A percentile compares a stretch with the other conserved stretches of the same genome.
phyloP scores from a whole-genome alignment of 2,113 vertebrate species.

The Nothoprocta pentlandii region DNA sequence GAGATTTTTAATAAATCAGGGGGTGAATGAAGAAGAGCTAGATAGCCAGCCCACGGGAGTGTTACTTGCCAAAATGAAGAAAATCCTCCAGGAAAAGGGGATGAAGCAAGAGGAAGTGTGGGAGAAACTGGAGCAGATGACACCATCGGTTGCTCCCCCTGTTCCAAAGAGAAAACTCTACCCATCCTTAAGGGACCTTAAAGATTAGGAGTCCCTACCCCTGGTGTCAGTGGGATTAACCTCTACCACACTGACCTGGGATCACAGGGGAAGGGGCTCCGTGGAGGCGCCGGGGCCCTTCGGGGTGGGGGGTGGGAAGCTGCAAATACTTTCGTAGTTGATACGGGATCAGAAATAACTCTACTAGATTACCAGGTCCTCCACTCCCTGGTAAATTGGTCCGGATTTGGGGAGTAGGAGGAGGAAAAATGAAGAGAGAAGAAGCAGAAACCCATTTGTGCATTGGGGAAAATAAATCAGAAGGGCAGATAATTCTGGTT shows the following conservation, averaged over 20 bases:
- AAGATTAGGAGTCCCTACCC: not conserved
- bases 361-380: not conserved
- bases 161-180: not conserved
- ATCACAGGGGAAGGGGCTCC: not conserved
- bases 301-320: not conserved
- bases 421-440: not conserved
- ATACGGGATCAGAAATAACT: fast-evolving
- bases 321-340: not conserved
- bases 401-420: not conserved
- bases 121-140: constrained; percentile 28
- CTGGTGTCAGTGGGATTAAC: not conserved
- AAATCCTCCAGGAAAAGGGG: constrained; percentile 33
- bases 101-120: constrained; percentile 23
- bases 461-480: not conserved
- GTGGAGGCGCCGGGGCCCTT: fast-evolving
- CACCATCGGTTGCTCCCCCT: not conserved
- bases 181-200: not conserved
- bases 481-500: not conserved
- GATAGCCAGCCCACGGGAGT: constrained; percentile 47
- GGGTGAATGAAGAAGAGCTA: constrained; percentile 12
- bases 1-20: constrained; percentile 43
- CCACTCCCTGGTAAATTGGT: fast-evolving
- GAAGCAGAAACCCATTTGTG: not conserved
- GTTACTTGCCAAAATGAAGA: constrained; percentile 27
- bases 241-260: not conserved